These are phyloP conservation scores for Chrysodeixis includens DNA, from an alignment of 2,888 invertebrate species.

Conservation along the genomic window DNA sequence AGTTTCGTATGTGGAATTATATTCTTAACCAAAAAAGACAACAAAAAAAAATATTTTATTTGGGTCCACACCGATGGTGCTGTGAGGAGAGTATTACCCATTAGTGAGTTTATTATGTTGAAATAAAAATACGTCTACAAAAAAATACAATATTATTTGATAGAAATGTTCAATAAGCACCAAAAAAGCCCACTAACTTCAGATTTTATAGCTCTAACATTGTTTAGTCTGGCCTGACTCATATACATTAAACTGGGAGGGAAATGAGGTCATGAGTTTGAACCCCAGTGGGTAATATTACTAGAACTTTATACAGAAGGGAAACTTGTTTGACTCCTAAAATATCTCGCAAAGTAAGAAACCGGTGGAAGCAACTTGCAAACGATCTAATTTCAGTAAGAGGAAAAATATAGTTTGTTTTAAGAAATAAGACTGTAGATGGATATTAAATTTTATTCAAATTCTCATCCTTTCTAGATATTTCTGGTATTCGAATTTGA, in stretches of 20 bases:
- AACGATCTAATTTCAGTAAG: conserved; percentile 55
- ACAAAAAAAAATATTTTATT: too few relatives aligned
- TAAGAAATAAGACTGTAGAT: conserved; percentile 43
- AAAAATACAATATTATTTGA: not conserved
- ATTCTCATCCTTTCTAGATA: too few relatives aligned
- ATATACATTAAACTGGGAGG: conserved; percentile 51
- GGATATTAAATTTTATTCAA: conserved; percentile 6
- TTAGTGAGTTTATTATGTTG: too few relatives aligned
- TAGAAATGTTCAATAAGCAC: not conserved
- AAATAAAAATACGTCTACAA: too few relatives aligned
- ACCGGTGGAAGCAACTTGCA: conserved; percentile 44
- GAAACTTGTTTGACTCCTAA: conserved; percentile 60
- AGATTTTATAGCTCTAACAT: conserved; percentile 23
- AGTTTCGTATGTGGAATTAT: too few relatives aligned
- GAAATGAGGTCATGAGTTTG: conserved; percentile 55
- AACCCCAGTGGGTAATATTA: conserved; percentile 63
- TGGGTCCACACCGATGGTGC: too few relatives aligned
- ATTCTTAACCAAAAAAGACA: too few relatives aligned
- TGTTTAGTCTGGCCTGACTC: conserved; percentile 40
- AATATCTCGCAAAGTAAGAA: conserved; percentile 60
- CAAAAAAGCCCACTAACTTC: not conserved
- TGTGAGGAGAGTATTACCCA: too few relatives aligned
- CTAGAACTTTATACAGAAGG: conserved; percentile 56
- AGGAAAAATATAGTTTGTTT: conserved; percentile 58
- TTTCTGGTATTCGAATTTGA: too few relatives aligned